phyloP scores from a whole-genome alignment of 2,888 invertebrate species.

The Chymomyza amoena region DNA sequence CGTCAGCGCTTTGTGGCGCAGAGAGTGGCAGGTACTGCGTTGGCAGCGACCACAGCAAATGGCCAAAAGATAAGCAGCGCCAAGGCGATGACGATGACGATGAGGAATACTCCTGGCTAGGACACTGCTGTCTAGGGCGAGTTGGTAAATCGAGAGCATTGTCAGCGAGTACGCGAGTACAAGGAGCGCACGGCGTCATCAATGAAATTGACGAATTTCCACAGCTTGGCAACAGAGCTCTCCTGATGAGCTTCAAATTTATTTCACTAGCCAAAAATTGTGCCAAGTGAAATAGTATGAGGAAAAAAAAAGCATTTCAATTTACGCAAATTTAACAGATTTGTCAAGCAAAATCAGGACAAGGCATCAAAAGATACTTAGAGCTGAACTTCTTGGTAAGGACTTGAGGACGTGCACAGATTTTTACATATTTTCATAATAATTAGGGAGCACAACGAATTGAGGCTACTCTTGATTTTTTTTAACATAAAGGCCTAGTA shows the following conservation, averaged over 20 bases:
- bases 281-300: neutral
- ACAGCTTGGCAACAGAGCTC: neutral
- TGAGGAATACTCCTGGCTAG: neutral
- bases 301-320: conserved; percentile 10
- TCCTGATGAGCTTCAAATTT: conserved; percentile 30
- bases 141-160: conserved; percentile 32
- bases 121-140: neutral
- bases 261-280: conserved; percentile 12
- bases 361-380: neutral
- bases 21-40: neutral
- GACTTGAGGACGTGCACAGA: no score
- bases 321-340: conserved; percentile 9
- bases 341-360: conserved; percentile 18
- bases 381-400: neutral
- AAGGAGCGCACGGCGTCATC: conserved; percentile 11
- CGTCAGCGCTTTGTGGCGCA: neutral
- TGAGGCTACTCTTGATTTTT: no score
- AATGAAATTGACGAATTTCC: neutral
- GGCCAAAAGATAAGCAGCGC: conserved; percentile 1
- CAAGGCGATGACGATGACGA: conserved; percentile 10
- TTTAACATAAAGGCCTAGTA: no score
- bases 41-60: conserved; percentile 1
- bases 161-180: conserved; percentile 20
- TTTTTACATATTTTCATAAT: no score
- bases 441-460: no score